Evolutionary conservation across 2,113 vertebrate species (phyloP).

Genomic region (Sardina pilchardus): DNA sequence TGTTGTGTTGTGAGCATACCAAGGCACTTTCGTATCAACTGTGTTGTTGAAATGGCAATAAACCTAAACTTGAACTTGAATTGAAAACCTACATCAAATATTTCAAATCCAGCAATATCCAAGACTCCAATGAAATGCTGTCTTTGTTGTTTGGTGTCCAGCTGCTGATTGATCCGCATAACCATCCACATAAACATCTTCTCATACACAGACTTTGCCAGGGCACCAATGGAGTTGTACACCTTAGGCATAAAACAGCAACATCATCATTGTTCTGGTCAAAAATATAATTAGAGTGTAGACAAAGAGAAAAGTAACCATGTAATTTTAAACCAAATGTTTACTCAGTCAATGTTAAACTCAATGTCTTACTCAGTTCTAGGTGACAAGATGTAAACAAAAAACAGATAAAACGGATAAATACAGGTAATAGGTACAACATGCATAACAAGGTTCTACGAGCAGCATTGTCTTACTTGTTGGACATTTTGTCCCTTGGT

Average conservation of each 20-base stretch:
- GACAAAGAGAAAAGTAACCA: not conserved
- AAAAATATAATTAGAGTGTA: not conserved
- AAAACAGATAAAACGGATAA: too few species aligned
- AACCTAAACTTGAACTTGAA: too few species aligned
- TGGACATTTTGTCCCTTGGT: slow-evolving; percentile 66
- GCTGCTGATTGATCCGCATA: slow-evolving; percentile 61
- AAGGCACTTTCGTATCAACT: too few species aligned
- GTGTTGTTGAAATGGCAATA: too few species aligned
- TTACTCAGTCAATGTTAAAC: too few species aligned
- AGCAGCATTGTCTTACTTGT: slow-evolving; percentile 49
- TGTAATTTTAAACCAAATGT: not conserved
- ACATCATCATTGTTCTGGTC: not conserved
- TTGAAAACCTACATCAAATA: slow-evolving; percentile 56
- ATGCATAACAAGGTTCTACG: not conserved
- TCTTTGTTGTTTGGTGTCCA: slow-evolving; percentile 61
- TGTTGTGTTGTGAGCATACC: too few species aligned
- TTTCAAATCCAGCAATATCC: slow-evolving; percentile 69
- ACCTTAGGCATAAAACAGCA: slow-evolving; percentile 45
- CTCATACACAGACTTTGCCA: slow-evolving; percentile 73
- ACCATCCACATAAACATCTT: slow-evolving; percentile 88
- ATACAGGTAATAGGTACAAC: not conserved
- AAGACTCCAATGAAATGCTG: slow-evolving; percentile 63
- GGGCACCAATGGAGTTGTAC: slow-evolving; percentile 63
- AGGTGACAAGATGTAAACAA: not conserved
- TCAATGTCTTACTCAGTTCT: not conserved